Evolutionary conservation across 2,113 vertebrate species (phyloP).

Genomic region (Melanocharis versteri): DNA sequence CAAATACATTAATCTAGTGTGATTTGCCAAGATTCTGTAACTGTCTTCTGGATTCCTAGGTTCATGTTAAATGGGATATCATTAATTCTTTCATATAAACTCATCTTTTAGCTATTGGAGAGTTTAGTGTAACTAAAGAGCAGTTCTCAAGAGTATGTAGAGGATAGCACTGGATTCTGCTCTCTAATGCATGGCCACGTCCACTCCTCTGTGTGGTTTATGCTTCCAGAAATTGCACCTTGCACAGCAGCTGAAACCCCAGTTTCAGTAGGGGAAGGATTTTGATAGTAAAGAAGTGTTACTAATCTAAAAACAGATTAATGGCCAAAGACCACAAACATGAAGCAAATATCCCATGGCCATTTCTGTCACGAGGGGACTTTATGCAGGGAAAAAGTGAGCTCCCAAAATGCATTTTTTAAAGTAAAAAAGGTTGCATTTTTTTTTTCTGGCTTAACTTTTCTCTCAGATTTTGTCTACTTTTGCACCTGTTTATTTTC

Average conservation of each 20-base stretch:
- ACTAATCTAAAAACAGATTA: not conserved
- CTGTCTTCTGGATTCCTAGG: slow-evolving; percentile 64
- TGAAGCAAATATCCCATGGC: not conserved
- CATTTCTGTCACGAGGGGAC: not conserved
- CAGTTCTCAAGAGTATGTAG: not conserved
- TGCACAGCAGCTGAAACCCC: not conserved
- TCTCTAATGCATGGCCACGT: not conserved
- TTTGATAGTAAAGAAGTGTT: not conserved
- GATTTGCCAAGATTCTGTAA: slow-evolving; percentile 51
- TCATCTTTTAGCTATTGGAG: not conserved
- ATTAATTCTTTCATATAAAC: not conserved
- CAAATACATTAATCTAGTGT: slow-evolving; percentile 52
- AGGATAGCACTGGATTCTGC: not conserved
- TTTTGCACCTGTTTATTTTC: not conserved
- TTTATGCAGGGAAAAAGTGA: not conserved
- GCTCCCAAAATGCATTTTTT: not conserved
- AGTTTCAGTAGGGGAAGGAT: not conserved
- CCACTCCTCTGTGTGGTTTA: not conserved
- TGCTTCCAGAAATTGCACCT: not conserved
- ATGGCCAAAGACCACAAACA: not conserved
- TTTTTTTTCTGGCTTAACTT: not conserved
- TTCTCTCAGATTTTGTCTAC: not conserved
- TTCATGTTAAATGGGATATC: slow-evolving; percentile 49
- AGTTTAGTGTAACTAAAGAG: not conserved
- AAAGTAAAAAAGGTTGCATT: not conserved